Evolutionary conservation across 2,797 vertebrate species (phyloP).

Genomic region (Sebastiscus albofasciatus): DNA sequence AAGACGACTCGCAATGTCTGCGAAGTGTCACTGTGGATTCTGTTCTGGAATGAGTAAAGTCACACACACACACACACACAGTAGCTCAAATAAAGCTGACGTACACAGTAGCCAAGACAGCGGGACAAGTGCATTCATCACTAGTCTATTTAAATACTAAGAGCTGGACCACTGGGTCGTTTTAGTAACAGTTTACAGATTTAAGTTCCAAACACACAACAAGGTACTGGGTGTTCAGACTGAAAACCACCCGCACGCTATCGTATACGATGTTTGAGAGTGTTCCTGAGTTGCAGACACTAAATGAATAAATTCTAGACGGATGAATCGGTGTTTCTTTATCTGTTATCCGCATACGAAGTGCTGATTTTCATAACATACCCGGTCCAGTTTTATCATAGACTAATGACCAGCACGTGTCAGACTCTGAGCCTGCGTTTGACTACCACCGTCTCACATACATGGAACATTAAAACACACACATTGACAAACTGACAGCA

Average conservation of each 20-base stretch:
- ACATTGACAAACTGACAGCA: slow-evolving; percentile 10
- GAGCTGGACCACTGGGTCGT: neutral
- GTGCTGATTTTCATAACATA: neutral
- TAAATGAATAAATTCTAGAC: neutral
- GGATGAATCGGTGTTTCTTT: neutral
- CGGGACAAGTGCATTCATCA: neutral
- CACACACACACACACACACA: neutral
- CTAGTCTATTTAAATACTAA: neutral
- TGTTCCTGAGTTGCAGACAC: neutral
- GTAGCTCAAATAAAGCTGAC: neutral
- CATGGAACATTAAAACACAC: slow-evolving; percentile 23
- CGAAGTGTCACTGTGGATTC: neutral
- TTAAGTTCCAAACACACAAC: neutral
- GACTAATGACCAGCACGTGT: slow-evolving; percentile 1
- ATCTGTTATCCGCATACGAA: neutral
- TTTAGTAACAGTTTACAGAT: neutral
- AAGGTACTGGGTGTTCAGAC: neutral
- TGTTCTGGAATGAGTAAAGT: neutral
- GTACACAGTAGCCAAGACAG: neutral
- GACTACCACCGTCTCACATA: slow-evolving; percentile 5
- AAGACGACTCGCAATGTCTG: neutral
- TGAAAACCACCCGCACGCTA: neutral
- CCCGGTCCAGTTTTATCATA: slow-evolving; percentile 27
- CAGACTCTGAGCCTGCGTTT: neutral
- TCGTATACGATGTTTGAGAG: neutral